These are phyloP conservation scores for Zalophus californianus DNA, from an alignment of 2,797 vertebrate genomes.

Conservation along the genomic window DNA sequence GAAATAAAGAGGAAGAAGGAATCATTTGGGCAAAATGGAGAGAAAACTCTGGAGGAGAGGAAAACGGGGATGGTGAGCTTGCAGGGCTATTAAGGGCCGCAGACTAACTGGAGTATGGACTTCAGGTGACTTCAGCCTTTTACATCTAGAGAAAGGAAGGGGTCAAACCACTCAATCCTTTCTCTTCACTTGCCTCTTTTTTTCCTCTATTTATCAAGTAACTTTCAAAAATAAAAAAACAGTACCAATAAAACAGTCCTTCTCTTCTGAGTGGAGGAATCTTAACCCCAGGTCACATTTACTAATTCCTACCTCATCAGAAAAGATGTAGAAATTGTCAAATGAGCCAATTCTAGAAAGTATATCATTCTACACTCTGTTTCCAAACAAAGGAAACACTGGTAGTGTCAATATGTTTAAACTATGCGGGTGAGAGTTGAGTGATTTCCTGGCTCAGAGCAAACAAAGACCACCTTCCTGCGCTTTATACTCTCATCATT, in stretches of 20 bases:
- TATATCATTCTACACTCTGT: background rate
- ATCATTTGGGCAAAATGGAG: background rate
- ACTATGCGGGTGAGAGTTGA: background rate
- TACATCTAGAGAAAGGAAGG: background rate
- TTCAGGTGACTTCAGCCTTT: background rate
- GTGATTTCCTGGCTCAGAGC: background rate
- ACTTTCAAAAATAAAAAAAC: background rate
- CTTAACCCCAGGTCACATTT: background rate
- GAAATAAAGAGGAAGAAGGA: background rate
- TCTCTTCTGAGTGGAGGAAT: background rate
- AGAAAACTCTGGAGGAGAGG: background rate
- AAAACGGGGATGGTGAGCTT: background rate
- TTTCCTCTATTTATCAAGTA: background rate
- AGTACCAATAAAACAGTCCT: background rate
- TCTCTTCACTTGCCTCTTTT: background rate
- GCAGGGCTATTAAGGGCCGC: rapidly evolving
- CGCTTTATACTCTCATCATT: background rate
- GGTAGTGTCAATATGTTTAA: background rate
- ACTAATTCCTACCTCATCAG: background rate
- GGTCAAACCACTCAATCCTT: background rate
- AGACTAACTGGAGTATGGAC: rapidly evolving
- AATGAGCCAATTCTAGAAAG: background rate
- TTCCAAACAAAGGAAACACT: background rate
- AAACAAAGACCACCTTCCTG: background rate
- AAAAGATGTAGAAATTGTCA: background rate